Evolutionary conservation across 2,797 vertebrate genomes (phyloP).

Genomic region (Aplochiton taeniatus): DNA sequence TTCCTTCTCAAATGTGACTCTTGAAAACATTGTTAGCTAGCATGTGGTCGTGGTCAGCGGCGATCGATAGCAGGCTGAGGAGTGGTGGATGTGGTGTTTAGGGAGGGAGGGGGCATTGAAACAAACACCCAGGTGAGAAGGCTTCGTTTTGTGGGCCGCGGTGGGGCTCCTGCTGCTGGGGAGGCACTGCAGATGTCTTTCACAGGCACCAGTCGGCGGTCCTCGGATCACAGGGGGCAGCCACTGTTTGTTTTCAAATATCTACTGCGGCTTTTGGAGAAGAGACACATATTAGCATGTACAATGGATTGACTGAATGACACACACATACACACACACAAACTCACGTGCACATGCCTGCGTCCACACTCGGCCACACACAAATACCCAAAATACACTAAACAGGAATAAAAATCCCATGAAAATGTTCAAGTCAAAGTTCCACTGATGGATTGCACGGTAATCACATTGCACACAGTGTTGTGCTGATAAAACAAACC

Average conservation of each 20-base stretch:
- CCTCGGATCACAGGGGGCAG: too few relatives aligned
- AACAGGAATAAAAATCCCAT: not conserved
- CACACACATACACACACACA: not conserved
- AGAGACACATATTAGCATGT: too few relatives aligned
- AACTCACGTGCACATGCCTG: not conserved
- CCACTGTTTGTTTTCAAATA: too few relatives aligned
- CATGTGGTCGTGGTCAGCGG: slow-evolving; percentile 15
- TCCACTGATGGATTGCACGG: not conserved
- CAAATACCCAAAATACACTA: not conserved
- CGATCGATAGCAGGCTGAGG: slow-evolving; percentile 57
- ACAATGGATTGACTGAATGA: not conserved
- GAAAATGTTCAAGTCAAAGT: slow-evolving; percentile 3
- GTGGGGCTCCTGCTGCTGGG: too few relatives aligned
- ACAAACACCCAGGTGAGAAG: too few relatives aligned
- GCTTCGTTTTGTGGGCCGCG: not conserved
- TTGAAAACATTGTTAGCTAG: slow-evolving; percentile 65
- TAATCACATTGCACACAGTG: slow-evolving; percentile 22
- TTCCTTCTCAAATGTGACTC: slow-evolving; percentile 66
- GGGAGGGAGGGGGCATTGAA: slow-evolving; percentile 17
- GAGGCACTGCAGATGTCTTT: too few relatives aligned
- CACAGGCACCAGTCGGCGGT: too few relatives aligned
- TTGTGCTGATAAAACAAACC: slow-evolving; percentile 22
- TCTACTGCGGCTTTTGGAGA: too few relatives aligned
- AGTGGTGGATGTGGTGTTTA: slow-evolving; percentile 18
- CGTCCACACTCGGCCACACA: not conserved